Base-by-base conservation (phyloP, 1,140 invertebrate genomes). In the Parapsyche elsis region DNA sequence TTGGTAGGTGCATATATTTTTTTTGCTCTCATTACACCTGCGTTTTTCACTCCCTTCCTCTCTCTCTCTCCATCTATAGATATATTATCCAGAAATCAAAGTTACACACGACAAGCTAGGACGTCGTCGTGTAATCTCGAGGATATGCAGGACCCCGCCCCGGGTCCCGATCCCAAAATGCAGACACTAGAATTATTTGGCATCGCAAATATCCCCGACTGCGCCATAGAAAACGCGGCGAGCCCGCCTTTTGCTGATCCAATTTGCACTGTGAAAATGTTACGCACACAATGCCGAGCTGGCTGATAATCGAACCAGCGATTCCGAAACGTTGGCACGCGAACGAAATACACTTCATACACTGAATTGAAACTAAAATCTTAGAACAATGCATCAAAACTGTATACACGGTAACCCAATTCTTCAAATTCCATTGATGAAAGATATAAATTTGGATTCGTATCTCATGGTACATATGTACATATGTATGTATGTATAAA, bases 231-330 rank as follows among this genome's bases (percentile, higher is more conserved):
- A 26, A 26, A 26, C 61, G 61, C 7, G 10, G 61, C 24, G 24
- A 67, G 61, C 24, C 61, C 61, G 61, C 61, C 61, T 67, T 67
- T 67, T 67, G 61, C 61, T 67, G 61, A 67, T 67, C 61, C 61
- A 67, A 67, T 67, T 67, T 67, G 61, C 61, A 67, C 19, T 10
- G 61, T 16, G 61, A 26, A 67, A 67, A 67, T 23, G 61, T 67
- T 67, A 67, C 61, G 61, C 61, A 67, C 61, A 23, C 24, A 67
- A 57, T 16, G 19, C 19, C 19, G 53, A 16, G 19, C 19, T 16
- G 14, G 14, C 14, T 57, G 53, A 21, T 16, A 57, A 57, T 16
- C 14, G 19, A 57, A 21, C 53, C 14, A 16, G 14, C 10, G 14
- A 10, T 57, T 57, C 53, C 10, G 19, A 57, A 16, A 57, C 14